Conservation (phyloP, 2,113 vertebrate species). For the Odocoileus virginianus region DNA sequence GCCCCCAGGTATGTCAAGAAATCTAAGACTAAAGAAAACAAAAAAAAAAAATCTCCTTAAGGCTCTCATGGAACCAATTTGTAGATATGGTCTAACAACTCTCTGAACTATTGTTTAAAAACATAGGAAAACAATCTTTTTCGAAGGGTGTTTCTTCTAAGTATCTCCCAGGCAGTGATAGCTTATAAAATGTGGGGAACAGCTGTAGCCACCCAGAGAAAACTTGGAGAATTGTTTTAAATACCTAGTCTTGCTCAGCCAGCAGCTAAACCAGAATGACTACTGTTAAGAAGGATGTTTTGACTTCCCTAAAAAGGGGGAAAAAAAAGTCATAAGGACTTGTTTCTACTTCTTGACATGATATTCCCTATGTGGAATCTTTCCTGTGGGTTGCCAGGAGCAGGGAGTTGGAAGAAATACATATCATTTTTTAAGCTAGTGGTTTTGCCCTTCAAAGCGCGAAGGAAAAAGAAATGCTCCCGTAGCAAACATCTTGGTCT, state of each 20-base stretch:
- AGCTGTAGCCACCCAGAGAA: background rate
- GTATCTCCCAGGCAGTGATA: background rate
- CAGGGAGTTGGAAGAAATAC: background rate
- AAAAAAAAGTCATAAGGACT: background rate
- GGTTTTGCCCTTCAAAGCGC: background rate
- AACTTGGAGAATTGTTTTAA: background rate
- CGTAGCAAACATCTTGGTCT: background rate
- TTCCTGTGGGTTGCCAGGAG: background rate
- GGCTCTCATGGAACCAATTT: background rate
- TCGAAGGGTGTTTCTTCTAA: slow-evolving; percentile 20
- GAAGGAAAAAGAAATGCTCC: background rate
- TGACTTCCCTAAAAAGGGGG: slow-evolving; percentile 37
- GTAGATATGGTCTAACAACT: background rate
- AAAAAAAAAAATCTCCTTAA: background rate
- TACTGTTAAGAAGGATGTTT: background rate
- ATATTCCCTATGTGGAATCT: background rate
- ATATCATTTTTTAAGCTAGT: background rate
- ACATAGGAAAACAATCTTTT: background rate
- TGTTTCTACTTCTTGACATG: background rate
- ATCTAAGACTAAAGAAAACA: background rate
- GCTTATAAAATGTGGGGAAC: background rate
- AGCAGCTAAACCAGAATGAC: background rate
- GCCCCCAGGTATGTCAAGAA: background rate
- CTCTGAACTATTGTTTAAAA: background rate
- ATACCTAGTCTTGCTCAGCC: background rate